Base-by-base conservation (phyloP, 2,888 invertebrate species). In the Oegoconia quadripuncta region DNA sequence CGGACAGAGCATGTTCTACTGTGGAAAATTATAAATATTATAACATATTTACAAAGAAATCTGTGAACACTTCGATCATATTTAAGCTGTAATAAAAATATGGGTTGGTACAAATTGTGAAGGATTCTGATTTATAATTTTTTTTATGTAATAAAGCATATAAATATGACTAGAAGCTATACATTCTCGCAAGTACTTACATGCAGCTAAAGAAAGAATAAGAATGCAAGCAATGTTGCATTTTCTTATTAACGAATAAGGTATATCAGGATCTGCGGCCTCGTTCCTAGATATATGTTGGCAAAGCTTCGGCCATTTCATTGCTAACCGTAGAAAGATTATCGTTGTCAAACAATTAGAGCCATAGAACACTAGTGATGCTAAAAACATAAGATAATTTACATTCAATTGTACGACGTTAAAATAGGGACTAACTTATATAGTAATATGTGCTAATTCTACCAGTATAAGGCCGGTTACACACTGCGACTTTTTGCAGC, bases 1-100 rank as follows among this genome's bases (percentile, higher is more conserved):
- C 60, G 0, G 74, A 55, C 0, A 80, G 45, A 0, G 54, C 13
- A 31, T 79, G 73, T 46, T 79, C 78, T 39, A 74, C 78, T 79
- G 58, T 23, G 9, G 11, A 17, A 13, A 11, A 16, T 33, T 11
- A 9, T 12, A 14, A 23, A 33, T 11, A 23, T n/a, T 23, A 33
- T 14, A 14, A 20, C 20, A 20, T 20, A 8, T 6, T 20, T 20
- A 20, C 6, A 20, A 20, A 20, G 5, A 6, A 20, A 20, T 20
- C 5, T 20, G n/a, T n/a, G n/a, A n/a, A n/a, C n/a, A 20, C 20
- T 5, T 20, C 8, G 20, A 20, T 20, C 20, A 6, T 5, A 8
- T 20, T 8, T 6, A 20, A 20, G 8, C 20, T 20, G 8, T 20
- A 2, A 5, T 15, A 15, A 14, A 15, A 2, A 13, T 8, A 14